Conservation (phyloP, 1,140 invertebrate genomes). For the Caerostris darwini region DNA sequence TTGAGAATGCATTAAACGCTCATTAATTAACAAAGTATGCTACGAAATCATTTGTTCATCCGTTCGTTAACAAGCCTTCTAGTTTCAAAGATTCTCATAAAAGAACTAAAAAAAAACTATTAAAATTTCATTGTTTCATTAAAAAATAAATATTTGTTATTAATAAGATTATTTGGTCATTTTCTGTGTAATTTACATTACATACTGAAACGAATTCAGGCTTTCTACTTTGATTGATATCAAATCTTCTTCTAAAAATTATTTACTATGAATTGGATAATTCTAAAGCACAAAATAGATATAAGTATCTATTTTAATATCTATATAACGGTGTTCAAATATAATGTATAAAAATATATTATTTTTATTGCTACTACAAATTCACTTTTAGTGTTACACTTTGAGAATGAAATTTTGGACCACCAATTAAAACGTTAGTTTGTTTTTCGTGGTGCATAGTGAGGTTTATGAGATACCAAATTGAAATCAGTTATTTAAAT, state of each 20-base stretch:
- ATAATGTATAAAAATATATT: too few relatives aligned
- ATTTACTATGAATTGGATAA: too few relatives aligned
- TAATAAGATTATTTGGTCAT: background rate
- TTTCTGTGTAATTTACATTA: background rate
- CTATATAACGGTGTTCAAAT: too few relatives aligned
- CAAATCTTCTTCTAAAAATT: background rate
- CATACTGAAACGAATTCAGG: background rate
- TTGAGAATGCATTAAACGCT: conserved; percentile 13
- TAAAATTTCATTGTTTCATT: background rate
- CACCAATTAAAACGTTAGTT: too few relatives aligned
- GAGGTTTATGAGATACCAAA: too few relatives aligned
- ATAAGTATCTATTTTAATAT: too few relatives aligned
- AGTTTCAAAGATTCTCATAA: background rate
- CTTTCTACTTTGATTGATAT: background rate
- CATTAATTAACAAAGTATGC: conserved; percentile 31
- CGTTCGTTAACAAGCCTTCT: background rate
- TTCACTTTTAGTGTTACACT: too few relatives aligned
- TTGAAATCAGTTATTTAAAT: background rate
- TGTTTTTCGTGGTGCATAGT: too few relatives aligned
- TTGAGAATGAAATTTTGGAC: too few relatives aligned
- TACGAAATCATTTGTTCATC: background rate
- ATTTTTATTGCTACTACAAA: too few relatives aligned
- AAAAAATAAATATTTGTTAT: background rate
- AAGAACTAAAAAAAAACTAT: too few relatives aligned
- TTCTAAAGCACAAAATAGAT: too few relatives aligned